Base-by-base conservation (phyloP, 2,888 invertebrate species). In the Byasa hedistus region DNA sequence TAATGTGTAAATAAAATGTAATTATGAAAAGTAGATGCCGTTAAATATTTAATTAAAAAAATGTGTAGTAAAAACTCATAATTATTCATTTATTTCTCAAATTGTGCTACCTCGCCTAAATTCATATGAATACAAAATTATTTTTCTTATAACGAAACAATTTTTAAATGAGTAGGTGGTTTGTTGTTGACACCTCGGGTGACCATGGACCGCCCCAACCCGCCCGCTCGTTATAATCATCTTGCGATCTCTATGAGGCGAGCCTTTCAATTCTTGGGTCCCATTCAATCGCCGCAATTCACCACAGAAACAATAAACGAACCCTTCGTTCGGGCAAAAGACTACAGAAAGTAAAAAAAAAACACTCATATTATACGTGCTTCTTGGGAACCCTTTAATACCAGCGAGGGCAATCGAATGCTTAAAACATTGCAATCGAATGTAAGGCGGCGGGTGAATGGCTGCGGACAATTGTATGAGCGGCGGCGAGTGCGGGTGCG, bases 401-500 rank as follows among this genome's bases (percentile, higher is more conserved):
- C 78, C 79, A 76, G 82, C 78, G 82, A 85, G 81, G 91, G 91
- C 88, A 91, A 91, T 91, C 91, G 91, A 91, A 91, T 89, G 84
- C 86, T 87, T 90, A 88, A 89, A 90, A 89, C 89, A 89, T 86
- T 87, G 89, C 85, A 86, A 90, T 89, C 83, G 86, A 88, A 89
- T 87, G 85, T 82, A 83, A 82, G 84, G 81, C 73, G 78, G 80
- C 80, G 79, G 78, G 83, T 81, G 85, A 84, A 85, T 85, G 79
- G 79, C 73, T 78, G 76, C 68, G 68, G 71, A 83, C 83, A 83
- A 83, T 75, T 76, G 59, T 17, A 64, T 39, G 21, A 23, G 57
- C 52, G 51, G 54, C 27, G 69, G 74, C 75, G 74, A 73, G 68
- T 19, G 54, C 36, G 67, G 62, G 24, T 19, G 61, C 56, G 51